A percentile compares a stretch with the other conserved stretches of the same genome.
Evolutionary conservation across 1,140 invertebrate genomes (phyloP).

Genomic region (Matsumurasca onukii): DNA sequence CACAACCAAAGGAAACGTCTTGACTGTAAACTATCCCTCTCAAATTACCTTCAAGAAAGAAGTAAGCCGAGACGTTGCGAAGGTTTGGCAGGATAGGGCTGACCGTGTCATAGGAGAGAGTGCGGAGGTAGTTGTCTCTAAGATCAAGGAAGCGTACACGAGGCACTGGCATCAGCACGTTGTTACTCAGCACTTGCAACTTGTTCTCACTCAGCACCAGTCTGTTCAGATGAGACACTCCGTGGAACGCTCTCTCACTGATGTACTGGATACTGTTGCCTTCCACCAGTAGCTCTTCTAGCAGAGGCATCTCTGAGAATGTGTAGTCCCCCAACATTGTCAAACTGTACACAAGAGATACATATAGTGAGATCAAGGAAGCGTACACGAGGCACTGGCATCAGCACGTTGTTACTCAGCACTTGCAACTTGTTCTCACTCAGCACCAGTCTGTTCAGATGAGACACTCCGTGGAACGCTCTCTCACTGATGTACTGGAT

Average conservation of each 20-base stretch:
- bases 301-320: constrained; percentile 69
- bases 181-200: constrained; percentile 61
- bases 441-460: constrained; percentile 64
- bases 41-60: constrained; percentile 75
- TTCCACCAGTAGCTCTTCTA: constrained; percentile 69
- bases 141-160: constrained; percentile 69
- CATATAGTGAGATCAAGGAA: constrained; percentile 75
- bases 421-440: constrained; percentile 69
- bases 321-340: constrained; percentile 69
- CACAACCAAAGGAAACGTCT: too few relatives aligned
- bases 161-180: constrained; percentile 63
- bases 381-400: constrained; percentile 60
- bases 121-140: constrained; percentile 67
- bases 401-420: constrained; percentile 63
- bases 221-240: constrained; percentile 63
- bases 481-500: constrained; percentile 66
- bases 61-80: constrained; percentile 66
- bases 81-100: constrained; percentile 72
- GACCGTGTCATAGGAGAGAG: constrained; percentile 70
- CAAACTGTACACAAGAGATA: constrained; percentile 47
- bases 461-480: constrained; percentile 68
- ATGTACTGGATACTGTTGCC: constrained; percentile 69
- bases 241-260: constrained; percentile 67
- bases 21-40: too few relatives aligned
- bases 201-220: constrained; percentile 72